phyloP scores from a whole-genome alignment of 2,888 invertebrate species.

The Cyclophora punctaria region DNA sequence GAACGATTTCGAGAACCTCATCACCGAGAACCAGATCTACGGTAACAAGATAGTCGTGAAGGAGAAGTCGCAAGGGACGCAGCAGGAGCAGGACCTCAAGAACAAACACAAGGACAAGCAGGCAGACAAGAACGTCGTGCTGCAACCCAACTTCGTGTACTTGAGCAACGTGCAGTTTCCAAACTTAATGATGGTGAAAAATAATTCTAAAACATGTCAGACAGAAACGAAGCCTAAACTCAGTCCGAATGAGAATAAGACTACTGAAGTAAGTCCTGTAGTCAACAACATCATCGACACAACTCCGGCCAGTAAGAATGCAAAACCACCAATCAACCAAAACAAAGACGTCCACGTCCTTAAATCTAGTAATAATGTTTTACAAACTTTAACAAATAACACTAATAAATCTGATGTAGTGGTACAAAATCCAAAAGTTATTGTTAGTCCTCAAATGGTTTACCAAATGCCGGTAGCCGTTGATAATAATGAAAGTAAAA shows the following conservation, averaged over 20 bases:
- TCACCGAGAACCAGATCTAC: conserved; percentile 73
- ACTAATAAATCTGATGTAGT: conserved; percentile 46
- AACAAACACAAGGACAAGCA: conserved; percentile 33
- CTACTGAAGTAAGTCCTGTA: conserved; percentile 11
- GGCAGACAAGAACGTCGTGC: conserved; percentile 51
- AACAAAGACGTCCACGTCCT: conserved; percentile 49
- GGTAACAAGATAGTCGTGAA: conserved; percentile 74
- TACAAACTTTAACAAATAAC: conserved; percentile 44
- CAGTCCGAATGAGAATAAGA: conserved; percentile 43
- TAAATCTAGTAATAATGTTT: conserved; percentile 46
- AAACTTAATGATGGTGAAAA: conserved; percentile 68
- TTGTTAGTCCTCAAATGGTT: conserved; percentile 56
- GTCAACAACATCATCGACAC: conserved; percentile 15
- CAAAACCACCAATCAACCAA: conserved; percentile 24
- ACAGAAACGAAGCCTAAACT: conserved; percentile 34
- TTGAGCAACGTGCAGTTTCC: conserved; percentile 64
- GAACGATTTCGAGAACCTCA: conserved; percentile 72
- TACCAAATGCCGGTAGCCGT: conserved; percentile 61
- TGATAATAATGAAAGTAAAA: conserved; percentile 41
- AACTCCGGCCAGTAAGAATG: conserved; percentile 19
- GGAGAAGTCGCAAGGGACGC: conserved; percentile 64
- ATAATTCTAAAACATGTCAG: conserved; percentile 41
- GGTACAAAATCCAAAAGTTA: conserved; percentile 48
- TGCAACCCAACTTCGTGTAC: conserved; percentile 64
- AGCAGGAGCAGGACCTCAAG: conserved; percentile 57